These are phyloP conservation scores for Pogonus chalceus DNA, from an alignment of 1,140 invertebrate genomes.

Conservation along the genomic window DNA sequence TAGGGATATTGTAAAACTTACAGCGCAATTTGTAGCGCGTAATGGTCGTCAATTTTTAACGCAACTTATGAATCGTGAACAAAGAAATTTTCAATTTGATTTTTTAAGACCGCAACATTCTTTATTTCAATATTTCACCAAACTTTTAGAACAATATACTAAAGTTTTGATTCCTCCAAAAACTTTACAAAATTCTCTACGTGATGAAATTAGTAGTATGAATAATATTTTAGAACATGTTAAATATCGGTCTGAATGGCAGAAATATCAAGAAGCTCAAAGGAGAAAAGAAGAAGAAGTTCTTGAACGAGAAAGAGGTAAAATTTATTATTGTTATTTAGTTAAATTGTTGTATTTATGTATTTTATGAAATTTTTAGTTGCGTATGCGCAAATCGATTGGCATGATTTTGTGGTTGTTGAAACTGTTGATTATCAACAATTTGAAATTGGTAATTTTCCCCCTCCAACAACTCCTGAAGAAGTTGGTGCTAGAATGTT, in stretches of 20 bases:
- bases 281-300: constrained; percentile 88
- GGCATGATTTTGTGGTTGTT: constrained; percentile 99
- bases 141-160: constrained; percentile 96
- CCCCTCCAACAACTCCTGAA: constrained; percentile 91
- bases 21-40: constrained; percentile 96
- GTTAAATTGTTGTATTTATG: not conserved
- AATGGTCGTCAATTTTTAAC: constrained; percentile 97
- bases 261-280: constrained; percentile 86
- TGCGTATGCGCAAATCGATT: constrained; percentile 96
- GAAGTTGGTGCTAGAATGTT: constrained; percentile 92
- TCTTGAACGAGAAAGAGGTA: constrained; percentile 82
- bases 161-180: constrained; percentile 91
- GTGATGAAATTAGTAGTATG: constrained; percentile 63
- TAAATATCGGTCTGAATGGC: constrained; percentile 92
- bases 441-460: constrained; percentile 90
- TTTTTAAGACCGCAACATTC: constrained; percentile 97
- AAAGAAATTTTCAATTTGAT: constrained; percentile 98
- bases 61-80: constrained; percentile 96
- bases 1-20: constrained; percentile 94
- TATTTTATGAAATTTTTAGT: constrained; percentile 41
- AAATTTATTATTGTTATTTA: constrained; percentile 12
- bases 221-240: constrained; percentile 81
- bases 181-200: constrained; percentile 72
- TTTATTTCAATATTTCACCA: constrained; percentile 97
- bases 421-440: constrained; percentile 99